phyloP scores from a whole-genome alignment of 2,113 vertebrate species.

The Ciconia maguari region DNA sequence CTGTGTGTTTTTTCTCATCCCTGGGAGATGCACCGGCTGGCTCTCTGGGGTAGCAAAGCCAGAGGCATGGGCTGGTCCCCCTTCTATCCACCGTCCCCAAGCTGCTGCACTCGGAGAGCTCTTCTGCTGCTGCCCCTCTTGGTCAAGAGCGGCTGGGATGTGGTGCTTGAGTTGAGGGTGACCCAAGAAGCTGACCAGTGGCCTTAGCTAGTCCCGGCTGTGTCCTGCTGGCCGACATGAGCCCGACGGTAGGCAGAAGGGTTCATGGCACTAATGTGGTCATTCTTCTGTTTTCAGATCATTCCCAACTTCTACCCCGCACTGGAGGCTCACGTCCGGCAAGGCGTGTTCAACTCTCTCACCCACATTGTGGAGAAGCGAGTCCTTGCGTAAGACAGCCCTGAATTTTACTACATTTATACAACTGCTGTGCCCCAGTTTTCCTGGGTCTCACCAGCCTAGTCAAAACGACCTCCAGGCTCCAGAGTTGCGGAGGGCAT shows the following conservation, averaged over 20 bases:
- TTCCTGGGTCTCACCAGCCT: neutral
- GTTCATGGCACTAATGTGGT: accelerated
- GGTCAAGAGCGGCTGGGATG: neutral
- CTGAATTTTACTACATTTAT: accelerated
- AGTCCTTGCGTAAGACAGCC: constrained; percentile 89
- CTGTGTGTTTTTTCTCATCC: neutral
- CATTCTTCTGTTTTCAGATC: constrained; percentile 78
- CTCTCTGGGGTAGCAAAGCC: no score
- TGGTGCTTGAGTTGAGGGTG: neutral
- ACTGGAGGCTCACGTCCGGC: constrained; percentile 88
- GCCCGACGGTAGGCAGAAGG: neutral
- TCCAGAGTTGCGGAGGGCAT: neutral
- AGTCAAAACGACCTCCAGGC: neutral
- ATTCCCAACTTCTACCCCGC: constrained; percentile 95
- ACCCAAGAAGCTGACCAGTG: neutral
- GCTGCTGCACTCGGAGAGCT: neutral
- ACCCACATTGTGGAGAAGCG: constrained; percentile 98
- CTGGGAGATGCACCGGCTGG: neutral
- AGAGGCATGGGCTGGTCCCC: no score
- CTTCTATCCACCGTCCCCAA: accelerated
- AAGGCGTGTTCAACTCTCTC: constrained; percentile 95
- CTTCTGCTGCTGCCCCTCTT: neutral
- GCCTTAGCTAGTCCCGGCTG: neutral
- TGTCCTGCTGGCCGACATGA: neutral
- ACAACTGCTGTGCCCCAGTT: accelerated